Conservation (phyloP, 92 coral and sea anemone genomes). For the Epizoanthus illoricatus region DNA sequence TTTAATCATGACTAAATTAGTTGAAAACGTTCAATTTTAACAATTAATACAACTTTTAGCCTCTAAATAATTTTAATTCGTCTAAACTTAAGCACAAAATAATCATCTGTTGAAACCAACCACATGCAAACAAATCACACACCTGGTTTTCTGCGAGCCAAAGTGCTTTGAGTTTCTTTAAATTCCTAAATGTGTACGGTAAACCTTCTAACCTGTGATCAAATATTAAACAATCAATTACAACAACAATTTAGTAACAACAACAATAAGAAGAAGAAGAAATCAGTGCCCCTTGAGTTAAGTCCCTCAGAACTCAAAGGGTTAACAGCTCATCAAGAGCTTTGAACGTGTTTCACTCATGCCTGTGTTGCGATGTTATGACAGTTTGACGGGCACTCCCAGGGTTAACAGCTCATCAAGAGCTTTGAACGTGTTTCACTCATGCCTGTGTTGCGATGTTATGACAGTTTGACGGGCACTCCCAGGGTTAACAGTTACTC, state of each 20-base stretch:
- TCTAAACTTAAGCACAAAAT: neutral
- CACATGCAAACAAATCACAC: neutral
- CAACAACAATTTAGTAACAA: neutral
- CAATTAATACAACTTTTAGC: neutral
- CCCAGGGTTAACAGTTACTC: too few species aligned
- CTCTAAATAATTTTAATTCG: neutral
- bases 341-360: too few species aligned
- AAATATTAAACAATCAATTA: neutral
- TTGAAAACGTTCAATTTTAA: neutral
- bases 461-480: too few species aligned
- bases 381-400: too few species aligned
- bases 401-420: too few species aligned
- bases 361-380: too few species aligned
- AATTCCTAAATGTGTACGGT: conserved; percentile 83
- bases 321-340: too few species aligned
- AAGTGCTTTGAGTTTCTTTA: conserved; percentile 79
- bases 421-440: too few species aligned
- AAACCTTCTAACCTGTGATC: conserved; percentile 78
- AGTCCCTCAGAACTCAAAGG: too few species aligned
- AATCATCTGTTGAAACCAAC: neutral
- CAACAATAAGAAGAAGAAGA: neutral
- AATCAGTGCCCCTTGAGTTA: neutral
- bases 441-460: too few species aligned
- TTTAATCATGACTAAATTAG: too few species aligned
- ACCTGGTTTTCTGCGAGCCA: conserved; percentile 99